Evolutionary conservation across 2,888 invertebrate species (phyloP).

Genomic region (Labia minor): DNA sequence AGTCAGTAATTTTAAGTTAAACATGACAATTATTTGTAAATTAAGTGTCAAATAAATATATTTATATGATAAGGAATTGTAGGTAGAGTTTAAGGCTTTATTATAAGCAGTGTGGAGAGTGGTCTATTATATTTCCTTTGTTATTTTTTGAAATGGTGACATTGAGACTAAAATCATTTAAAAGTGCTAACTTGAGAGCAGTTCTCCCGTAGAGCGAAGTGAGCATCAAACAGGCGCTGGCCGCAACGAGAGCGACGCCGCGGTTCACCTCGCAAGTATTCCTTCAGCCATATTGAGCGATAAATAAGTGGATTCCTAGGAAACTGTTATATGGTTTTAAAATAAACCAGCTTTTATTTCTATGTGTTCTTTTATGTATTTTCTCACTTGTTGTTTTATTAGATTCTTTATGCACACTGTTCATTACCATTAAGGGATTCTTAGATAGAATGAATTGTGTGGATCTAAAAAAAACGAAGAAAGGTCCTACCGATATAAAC

Average conservation of each 20-base stretch:
- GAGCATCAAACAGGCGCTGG: neutral
- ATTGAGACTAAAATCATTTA: too few relatives aligned
- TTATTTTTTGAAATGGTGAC: too few relatives aligned
- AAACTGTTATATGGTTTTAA: neutral
- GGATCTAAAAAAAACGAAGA: conserved; percentile 27
- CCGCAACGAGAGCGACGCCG: conserved; percentile 6
- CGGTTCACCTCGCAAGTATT: neutral
- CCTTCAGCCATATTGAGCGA: conserved; percentile 13
- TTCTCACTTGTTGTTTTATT: neutral
- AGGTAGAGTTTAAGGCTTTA: too few relatives aligned
- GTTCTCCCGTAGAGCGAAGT: neutral
- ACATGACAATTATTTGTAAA: too few relatives aligned
- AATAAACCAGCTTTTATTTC: conserved; percentile 1
- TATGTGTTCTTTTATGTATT: conserved; percentile 13
- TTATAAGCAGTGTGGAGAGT: too few relatives aligned
- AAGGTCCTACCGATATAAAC: conserved; percentile 30
- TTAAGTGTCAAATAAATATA: too few relatives aligned
- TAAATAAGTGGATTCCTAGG: neutral
- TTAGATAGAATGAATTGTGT: conserved; percentile 27
- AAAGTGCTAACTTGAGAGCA: neutral
- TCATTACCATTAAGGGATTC: neutral
- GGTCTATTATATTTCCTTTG: too few relatives aligned
- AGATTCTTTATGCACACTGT: neutral
- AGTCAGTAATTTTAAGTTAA: too few relatives aligned
- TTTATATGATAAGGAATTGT: too few relatives aligned